Evolutionary conservation across 2,797 vertebrate species (phyloP), one percentile per base, ranked within the genome.

Genomic region (Sebastes minor): DNA sequence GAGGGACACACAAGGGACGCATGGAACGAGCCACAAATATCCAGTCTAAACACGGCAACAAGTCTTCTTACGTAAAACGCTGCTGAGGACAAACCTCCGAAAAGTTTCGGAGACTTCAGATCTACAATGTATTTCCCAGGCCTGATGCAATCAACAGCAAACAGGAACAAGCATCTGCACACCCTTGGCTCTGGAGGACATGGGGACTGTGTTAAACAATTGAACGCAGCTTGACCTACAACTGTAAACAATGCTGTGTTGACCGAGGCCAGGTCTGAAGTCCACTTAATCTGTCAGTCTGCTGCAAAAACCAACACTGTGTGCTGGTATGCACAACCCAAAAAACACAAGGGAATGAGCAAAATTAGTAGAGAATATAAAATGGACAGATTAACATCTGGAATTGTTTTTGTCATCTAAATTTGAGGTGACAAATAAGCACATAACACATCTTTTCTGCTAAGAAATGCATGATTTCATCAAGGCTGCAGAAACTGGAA

Each of bases 171-270:
- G 35, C 4, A 30, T 68, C 84, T 74, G 76, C 64, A 85, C 74
- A 88, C 74, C 80, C 83, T 67, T 81, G 80, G 84, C 76, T 77
- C 78, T 85, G 74, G 28, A 56, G 74, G 84, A 88, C 83, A 62
- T 9, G 23, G 4, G 64, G 72, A 32, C 71, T 52, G 27, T 32
- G 74, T 70, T 73, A 59, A 91, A 91, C 91, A 89, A 90, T 78
- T 91, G 85, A 87, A 92, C 69, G 10, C 35, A 49, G 88, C 79
- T 79, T 89, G 84, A 92, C 80, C 91, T 71, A 83, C 81, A 67
- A 89, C 68, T 88, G 89, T 87, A 92, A 92, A 94, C 89, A 94
- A 90, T 82, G 60, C 67, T 85, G 85, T 85, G 85, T 87, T 87
- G 90, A 89, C 82, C 61, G 68, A 89, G 76, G 71, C 12, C 71